Base-by-base conservation (phyloP, 1,140 invertebrate species). In the Megalonaias nervosa region DNA sequence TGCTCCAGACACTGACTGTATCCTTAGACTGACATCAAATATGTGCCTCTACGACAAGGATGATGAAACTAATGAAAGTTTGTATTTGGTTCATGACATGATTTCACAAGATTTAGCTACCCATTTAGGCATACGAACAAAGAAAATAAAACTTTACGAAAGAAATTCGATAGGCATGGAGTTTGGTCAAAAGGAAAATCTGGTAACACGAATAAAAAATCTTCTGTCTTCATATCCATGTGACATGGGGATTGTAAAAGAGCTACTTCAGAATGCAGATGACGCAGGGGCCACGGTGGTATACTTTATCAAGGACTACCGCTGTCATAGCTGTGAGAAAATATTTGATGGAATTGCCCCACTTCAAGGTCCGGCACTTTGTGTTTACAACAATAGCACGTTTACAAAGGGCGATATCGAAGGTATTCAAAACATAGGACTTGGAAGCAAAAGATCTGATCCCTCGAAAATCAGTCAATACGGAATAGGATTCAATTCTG, bases 221-320 rank as follows among this genome's bases (percentile, higher is more conserved):
- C 85, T 89, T 65, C 66, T 89, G 56, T 59, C 65, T 19, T 81
- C 84, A 26, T 89, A 89, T 66, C 84, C 88, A 16, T 84, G 80
- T 72, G 88, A 85, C 61, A 64, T 71, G 4, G 81, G 79, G 26
- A 60, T 87, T 19, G 65, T 85, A 26, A 86, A 88, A 73, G 87
- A 88, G 67, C 76, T 88, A n/a, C 60, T 88, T 1, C 87, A 88
- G 69, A 88, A 97, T 81, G 84, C 88, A n/a, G 88, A 89, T 81
- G 88, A 89, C 79, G 86, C 87, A 62, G 83, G 81, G 57, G 88
- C 88, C 60, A 88, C 84, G 31, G 85, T 85, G 75, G 79, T 88
- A 19, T 76, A 81, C 65, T 89, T 89, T 74, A 82, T 89, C n/a
- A 83, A 84, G 75, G 87, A 88, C 59, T 83, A 79, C 21, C 74